Percentiles rank a stretch among this genome's conserved stretches.
Evolutionary conservation across 2,888 invertebrate genomes (phyloP).

Genomic region (Drosophila nigritarsus): DNA sequence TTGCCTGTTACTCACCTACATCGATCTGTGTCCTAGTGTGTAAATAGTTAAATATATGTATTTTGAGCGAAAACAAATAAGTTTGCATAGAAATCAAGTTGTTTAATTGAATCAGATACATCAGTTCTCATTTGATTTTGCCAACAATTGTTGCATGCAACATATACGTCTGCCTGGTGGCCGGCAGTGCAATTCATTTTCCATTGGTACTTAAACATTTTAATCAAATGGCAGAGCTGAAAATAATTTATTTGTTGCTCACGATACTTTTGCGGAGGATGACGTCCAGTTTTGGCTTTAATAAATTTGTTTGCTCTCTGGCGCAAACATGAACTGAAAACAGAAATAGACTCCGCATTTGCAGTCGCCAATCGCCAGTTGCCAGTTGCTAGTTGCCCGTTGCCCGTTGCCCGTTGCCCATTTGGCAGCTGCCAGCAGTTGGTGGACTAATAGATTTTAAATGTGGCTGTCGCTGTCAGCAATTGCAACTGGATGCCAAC

Average conservation of each 20-base stretch:
- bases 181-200: conserved; percentile 60
- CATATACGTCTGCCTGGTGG: conserved; percentile 33
- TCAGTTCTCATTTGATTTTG: not conserved
- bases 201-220: conserved; percentile 59
- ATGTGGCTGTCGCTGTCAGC: conserved; percentile 77
- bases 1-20: not conserved
- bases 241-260: conserved; percentile 74
- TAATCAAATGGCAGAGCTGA: conserved; percentile 76
- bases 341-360: conserved; percentile 37
- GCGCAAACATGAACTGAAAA: conserved; percentile 44
- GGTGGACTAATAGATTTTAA: conserved; percentile 74
- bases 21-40: not conserved
- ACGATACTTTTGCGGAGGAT: conserved; percentile 40
- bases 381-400: conserved; percentile 19
- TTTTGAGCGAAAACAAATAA: not conserved
- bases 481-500: conserved; percentile 18
- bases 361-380: conserved; percentile 24
- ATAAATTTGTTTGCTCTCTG: conserved; percentile 64
- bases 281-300: conserved; percentile 46
- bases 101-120: not conserved
- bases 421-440: conserved; percentile 42
- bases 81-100: not conserved
- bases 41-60: not conserved
- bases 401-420: conserved; percentile 21
- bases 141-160: conserved; percentile 35